Base-by-base conservation (phyloP, 2,113 vertebrate species). In the Heliornis fulica region DNA sequence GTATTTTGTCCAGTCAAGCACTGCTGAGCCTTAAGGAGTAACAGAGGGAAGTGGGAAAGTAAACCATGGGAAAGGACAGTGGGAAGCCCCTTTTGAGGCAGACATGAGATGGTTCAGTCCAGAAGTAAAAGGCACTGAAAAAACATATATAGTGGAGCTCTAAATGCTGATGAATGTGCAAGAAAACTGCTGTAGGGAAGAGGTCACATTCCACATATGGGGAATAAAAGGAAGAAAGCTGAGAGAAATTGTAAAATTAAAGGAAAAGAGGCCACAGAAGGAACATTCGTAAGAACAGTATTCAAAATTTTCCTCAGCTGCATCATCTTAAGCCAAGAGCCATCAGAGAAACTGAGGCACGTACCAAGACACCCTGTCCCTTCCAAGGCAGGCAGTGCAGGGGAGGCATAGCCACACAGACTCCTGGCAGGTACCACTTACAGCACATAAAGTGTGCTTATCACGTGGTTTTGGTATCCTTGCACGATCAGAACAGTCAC, bases 381-480 rank as follows among this genome's bases (percentile, higher is more conserved):
- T 64, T 45, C 48, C 53, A 28, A 13, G 29, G 25, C 21, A 46
- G 36, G 64, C 26, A 34, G 6, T 1, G 15, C 32, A 9, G 59
- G 23, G 32, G 29, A 54, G 57, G 43, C 46, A 72, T 63, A 22
- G 32, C 13, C 2, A 7, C 1, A 7, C 22, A 22, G 26, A 7
- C 26, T 28, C 66, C 56, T 6, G 2, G 7, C 21, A n/a, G 56
- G n/a, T 21, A 46, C 43, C 5, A 1, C 0, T 32, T 43, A 6
- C 22, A 43, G 34, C 46, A n/a, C n/a, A n/a, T 3, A n/a, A 59
- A 50, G 28, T 1, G 4, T 29, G 28, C n/a, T n/a, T n/a, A n/a
- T n/a, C n/a, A n/a, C n/a, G n/a, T n/a, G n/a, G n/a, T n/a, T 17
- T 31, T 45, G 45, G 54, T 43, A 69, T 10, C 50, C 14, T 46